Evolutionary conservation across 2,113 vertebrate species (phyloP).

Genomic region (Eonycteris spelaea): DNA sequence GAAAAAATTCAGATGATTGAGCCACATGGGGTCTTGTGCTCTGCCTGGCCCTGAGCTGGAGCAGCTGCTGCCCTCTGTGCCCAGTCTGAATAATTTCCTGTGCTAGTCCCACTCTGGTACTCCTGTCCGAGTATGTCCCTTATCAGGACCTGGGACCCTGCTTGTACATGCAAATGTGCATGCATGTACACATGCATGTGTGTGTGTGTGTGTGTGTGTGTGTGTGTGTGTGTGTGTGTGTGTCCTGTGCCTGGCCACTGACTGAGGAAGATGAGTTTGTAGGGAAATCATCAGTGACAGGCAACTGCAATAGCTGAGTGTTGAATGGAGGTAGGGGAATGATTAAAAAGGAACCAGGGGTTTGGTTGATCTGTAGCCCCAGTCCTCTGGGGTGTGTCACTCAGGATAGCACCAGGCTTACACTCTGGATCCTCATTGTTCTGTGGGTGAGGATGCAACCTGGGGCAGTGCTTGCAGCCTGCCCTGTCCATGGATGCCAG

Average conservation of each 20-base stretch:
- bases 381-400: background rate
- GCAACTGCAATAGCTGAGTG: background rate
- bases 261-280: background rate
- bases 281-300: background rate
- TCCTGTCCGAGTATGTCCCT: too few relatives aligned
- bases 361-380: background rate
- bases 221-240: too few relatives aligned
- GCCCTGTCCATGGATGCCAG: background rate
- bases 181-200: too few relatives aligned
- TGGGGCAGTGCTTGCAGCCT: background rate
- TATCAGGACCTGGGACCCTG: background rate
- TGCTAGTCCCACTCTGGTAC: background rate
- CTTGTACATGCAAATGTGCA: background rate
- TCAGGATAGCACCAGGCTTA: background rate
- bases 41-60: too few relatives aligned
- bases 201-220: too few relatives aligned
- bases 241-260: background rate
- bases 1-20: background rate
- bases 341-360: background rate
- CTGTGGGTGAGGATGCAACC: background rate
- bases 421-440: background rate
- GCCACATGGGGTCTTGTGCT: background rate
- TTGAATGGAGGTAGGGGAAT: background rate
- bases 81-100: fast-evolving
- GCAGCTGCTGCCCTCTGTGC: background rate